phyloP scores from a whole-genome alignment of 2,888 invertebrate genomes.

The Entomobrya proxima region DNA sequence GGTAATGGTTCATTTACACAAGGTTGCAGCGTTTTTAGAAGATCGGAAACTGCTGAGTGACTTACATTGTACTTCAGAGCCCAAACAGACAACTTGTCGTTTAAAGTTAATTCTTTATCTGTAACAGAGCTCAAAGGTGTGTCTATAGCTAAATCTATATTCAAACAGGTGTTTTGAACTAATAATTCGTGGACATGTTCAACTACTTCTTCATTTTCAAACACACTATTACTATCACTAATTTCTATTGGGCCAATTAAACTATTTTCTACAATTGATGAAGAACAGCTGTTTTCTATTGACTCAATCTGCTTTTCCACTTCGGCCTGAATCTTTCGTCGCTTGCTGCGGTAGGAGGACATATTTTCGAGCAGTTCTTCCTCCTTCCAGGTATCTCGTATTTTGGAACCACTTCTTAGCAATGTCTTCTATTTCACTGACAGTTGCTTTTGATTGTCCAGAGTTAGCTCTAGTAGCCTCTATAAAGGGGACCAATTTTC shows the following conservation, averaged over 20 bases:
- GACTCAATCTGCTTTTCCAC: background rate
- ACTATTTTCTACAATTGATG: background rate
- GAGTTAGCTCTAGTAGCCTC: conserved; percentile 7
- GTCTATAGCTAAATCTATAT: background rate
- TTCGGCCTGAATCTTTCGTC: background rate
- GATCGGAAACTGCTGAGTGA: conserved; percentile 33
- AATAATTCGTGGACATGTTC: background rate
- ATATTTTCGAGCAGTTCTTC: conserved; percentile 15
- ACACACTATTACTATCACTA: background rate
- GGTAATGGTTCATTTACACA: background rate
- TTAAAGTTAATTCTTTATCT: background rate
- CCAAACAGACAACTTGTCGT: conserved; percentile 35
- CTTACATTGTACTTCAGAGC: conserved; percentile 54
- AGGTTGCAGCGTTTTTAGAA: conserved; percentile 4
- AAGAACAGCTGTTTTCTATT: background rate
- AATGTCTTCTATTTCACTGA: conserved; percentile 7
- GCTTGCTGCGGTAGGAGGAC: background rate
- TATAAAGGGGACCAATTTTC: background rate
- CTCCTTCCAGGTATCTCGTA: conserved; percentile 40
- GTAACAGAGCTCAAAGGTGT: background rate
- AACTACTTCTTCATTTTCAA: background rate
- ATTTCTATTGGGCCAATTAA: background rate
- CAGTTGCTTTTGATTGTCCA: background rate
- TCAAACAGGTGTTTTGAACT: background rate
- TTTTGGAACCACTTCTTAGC: conserved; percentile 28